Evolutionary conservation across 1,140 invertebrate genomes (phyloP).

Genomic region (Atopsyche davidsoni): DNA sequence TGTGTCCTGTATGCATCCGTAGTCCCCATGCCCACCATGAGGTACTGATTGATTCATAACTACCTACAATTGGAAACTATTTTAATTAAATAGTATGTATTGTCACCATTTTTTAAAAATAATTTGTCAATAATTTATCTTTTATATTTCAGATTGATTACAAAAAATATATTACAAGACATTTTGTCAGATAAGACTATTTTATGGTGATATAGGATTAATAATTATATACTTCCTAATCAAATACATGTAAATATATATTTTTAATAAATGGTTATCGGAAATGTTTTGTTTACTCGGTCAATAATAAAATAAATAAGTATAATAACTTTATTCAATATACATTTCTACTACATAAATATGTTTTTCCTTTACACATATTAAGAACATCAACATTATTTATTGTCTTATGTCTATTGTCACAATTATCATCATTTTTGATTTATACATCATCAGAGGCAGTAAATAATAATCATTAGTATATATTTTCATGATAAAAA

Average conservation of each 20-base stretch:
- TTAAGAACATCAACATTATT: slow-evolving; percentile 1
- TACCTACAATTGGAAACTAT: neutral
- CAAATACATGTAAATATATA: neutral
- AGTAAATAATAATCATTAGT: too few relatives aligned
- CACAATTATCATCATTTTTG: neutral
- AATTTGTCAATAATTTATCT: slow-evolving; percentile 10
- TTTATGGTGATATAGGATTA: slow-evolving; percentile 19
- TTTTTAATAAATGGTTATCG: neutral
- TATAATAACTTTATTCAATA: neutral
- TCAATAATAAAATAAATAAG: slow-evolving; percentile 1
- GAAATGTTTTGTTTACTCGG: neutral
- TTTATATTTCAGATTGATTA: slow-evolving; percentile 40
- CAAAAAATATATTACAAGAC: slow-evolving; percentile 31
- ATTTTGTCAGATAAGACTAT: slow-evolving; percentile 28
- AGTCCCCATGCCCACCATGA: slow-evolving; percentile 62
- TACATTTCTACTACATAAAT: neutral
- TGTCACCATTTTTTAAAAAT: too few relatives aligned
- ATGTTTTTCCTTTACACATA: neutral
- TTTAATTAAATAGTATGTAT: neutral
- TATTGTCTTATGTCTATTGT: slow-evolving; percentile 7
- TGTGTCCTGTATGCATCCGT: slow-evolving; percentile 62
- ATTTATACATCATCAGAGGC: too few relatives aligned
- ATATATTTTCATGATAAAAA: too few relatives aligned
- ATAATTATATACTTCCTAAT: neutral
- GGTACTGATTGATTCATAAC: slow-evolving; percentile 38